A percentile compares a stretch with the other conserved stretches of the same genome.
phyloP scores from a whole-genome alignment of 2,113 vertebrate species.

The Gasterosteus nipponicus region DNA sequence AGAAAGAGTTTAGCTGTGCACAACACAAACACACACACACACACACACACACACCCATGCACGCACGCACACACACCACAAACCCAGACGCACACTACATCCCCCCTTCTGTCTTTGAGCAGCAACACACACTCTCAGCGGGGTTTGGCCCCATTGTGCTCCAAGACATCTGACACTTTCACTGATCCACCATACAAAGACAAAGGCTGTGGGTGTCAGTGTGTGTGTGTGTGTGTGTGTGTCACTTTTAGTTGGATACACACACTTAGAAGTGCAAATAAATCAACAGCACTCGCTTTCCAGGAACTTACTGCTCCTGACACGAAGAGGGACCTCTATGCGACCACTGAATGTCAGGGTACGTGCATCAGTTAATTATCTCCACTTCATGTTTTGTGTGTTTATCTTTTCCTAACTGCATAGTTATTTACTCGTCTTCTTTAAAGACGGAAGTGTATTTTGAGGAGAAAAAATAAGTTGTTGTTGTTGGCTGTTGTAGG shows the following conservation, averaged over 20 bases:
- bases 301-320: background rate
- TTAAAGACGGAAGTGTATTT: background rate
- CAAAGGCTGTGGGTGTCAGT: background rate
- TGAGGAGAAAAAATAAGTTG: background rate
- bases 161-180: constrained; percentile 42
- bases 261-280: background rate
- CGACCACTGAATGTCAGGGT: background rate
- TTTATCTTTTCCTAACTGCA: background rate
- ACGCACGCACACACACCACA: constrained; percentile 26
- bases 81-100: constrained; percentile 19
- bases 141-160: constrained; percentile 29
- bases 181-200: constrained; percentile 38
- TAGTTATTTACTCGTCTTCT: background rate
- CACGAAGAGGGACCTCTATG: background rate
- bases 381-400: background rate
- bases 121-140: constrained; percentile 7
- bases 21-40: constrained; percentile 31
- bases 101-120: background rate
- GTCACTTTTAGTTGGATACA: background rate
- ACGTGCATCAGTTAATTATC: background rate
- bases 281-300: constrained; percentile 1
- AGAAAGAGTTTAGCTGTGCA: constrained; percentile 24
- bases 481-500: background rate
- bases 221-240: constrained; percentile 10
- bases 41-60: too few species aligned